Base-by-base conservation (phyloP, 1,140 invertebrate species). In the Trissolcus basalis region DNA sequence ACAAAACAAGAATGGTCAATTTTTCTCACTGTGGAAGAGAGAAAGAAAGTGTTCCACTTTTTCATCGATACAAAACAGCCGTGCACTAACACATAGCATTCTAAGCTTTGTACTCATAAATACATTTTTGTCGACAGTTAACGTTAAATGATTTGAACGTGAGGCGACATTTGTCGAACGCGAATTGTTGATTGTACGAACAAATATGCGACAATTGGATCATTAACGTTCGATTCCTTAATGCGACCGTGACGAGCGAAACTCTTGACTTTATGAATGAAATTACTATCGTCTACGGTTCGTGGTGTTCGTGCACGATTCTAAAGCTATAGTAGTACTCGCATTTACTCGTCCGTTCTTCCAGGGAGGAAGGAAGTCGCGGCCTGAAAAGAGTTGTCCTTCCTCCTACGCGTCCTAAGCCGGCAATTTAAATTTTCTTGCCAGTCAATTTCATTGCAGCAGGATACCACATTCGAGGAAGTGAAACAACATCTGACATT, bases 221-320 rank as follows among this genome's bases (percentile, higher is more conserved):
- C 77, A 72, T 82, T 81, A 82, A 67, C 56, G 77, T 77, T 69
- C 81, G 74, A 78, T 77, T 71, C 60, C 72, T 78, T 65, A 35
- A 47, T 53, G 51, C 53, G 32, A 61, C 44, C 58, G 68, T 73
- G 60, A 63, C 74, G 74, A 77, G 69, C 67, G 76, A 83, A 80
- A 84, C 80, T 80, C 78, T 72, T 69, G 77, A 81, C 70, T 87
- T 88, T 87, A 87, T 86, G 86, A 87, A 87, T 88, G 85, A 87
- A 88, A 84, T 81, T 79, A 81, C 82, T 79, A 83, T 83, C 63
- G 60, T 76, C 77, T 77, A 75, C 50, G 63, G 76, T 79, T 81
- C 77, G 67, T 78, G 58, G 53, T 39, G 64, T 47, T 58, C 43
- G 58, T 69, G 69, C 41, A 58, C 53, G 59, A 79, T 77, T 61